Evolutionary conservation across 2,113 vertebrate genomes (phyloP), one percentile per base, ranked within the genome.

Genomic region (Notarius quadriscutis): DNA sequence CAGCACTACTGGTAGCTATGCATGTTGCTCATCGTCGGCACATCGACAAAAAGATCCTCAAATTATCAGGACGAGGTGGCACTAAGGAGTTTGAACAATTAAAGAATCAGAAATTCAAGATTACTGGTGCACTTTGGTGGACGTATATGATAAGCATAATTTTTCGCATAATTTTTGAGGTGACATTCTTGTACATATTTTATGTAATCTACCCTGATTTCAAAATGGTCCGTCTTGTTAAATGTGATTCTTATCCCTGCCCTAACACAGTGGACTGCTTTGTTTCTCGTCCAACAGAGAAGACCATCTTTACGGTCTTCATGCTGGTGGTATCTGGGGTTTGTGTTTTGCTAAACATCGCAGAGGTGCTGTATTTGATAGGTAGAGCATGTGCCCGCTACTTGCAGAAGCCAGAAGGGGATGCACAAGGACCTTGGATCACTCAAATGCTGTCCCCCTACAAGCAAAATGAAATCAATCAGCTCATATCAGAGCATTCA

Each of bases 251-350:
- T 7, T 98, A 96, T 82, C 98, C 98, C 0, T 99, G 98, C 93
- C 98, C 98, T 93, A 99, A 99, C 94, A 98, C 95, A 0, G 98
- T 99, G n/a, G 98, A 99, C 92, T 99, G 98, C 91, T 99, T 99
- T 51, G 96, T 99, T 88, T 99, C 98, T 55, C 95, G 98, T 17
- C 98, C 98, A 75, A 99, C 98, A 0, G 98, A 99, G 94, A 99
- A 99, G 93, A 99, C 98, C 77, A 95, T 99, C 81, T 99, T 99
- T 92, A 99, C 98, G 0, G 95, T 99, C 91, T 99, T 99, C 92
- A 99, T 99, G 98, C 95, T 99, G 91, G 94, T 95, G 0, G 96
- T 97, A 86, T 99, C 98, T 0, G 97, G 97, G 22, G 87, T 99
- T 85, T 99, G 98, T 89, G 97, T 99, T 30, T 71, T 99, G 91